Evolutionary conservation across 2,888 invertebrate species (phyloP).

Genomic region (Amitus sp.): DNA sequence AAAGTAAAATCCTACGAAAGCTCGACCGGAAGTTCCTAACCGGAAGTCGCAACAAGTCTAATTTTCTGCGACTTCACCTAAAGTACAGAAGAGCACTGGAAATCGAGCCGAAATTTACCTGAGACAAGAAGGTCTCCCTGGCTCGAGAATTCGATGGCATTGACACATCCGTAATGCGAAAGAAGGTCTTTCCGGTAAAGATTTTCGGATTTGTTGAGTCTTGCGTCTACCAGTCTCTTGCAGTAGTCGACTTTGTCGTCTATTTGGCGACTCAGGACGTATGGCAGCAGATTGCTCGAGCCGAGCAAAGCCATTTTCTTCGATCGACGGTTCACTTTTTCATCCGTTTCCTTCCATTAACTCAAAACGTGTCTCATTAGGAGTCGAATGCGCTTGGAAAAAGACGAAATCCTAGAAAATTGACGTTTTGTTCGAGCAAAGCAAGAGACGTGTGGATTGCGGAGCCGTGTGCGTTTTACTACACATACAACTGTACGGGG

Average conservation of each 20-base stretch:
- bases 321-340: conserved; percentile 5
- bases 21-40: no score
- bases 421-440: no score
- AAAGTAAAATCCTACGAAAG: no score
- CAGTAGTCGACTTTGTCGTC: conserved; percentile 71
- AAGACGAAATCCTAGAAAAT: conserved; percentile 14
- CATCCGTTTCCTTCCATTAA: conserved; percentile 25
- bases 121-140: conserved; percentile 89
- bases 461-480: conserved; percentile 14
- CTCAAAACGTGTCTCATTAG: conserved; percentile 13
- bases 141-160: conserved; percentile 93
- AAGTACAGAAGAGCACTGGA: not conserved
- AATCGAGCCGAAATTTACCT: conserved; percentile 70
- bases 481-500: no score
- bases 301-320: conserved; percentile 65
- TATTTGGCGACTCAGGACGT: conserved; percentile 72
- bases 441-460: no score
- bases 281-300: conserved; percentile 70
- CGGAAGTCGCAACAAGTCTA: no score
- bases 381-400: conserved; percentile 7
- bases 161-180: conserved; percentile 95
- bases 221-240: conserved; percentile 70
- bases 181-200: conserved; percentile 85
- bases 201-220: conserved; percentile 77
- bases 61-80: no score